Percentiles rank a stretch among this genome's conserved stretches.
phyloP scores from a whole-genome alignment of 2,888 invertebrate species.

The Zelleria hepariella region DNA sequence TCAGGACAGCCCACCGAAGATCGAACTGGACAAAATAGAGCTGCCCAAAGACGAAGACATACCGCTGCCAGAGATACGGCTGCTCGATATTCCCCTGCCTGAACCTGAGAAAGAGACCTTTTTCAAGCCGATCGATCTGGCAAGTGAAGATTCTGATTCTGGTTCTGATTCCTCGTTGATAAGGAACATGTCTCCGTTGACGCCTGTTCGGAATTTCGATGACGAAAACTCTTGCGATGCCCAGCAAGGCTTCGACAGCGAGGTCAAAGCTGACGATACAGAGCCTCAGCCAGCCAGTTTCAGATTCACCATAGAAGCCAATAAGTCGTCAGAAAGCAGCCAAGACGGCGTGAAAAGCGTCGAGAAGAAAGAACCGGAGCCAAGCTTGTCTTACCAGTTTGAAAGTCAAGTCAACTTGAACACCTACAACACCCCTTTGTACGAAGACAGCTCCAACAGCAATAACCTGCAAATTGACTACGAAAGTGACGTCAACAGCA shows the following conservation, averaged over 20 bases:
- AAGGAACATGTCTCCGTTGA: slow-evolving; percentile 63
- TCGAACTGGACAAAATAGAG: slow-evolving; percentile 44
- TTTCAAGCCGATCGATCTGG: slow-evolving; percentile 38
- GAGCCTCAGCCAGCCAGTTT: slow-evolving; percentile 27
- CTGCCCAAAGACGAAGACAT: slow-evolving; percentile 39
- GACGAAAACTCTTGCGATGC: slow-evolving; percentile 65
- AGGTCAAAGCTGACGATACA: slow-evolving; percentile 26
- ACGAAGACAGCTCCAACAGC: slow-evolving; percentile 63
- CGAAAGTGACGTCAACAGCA: slow-evolving; percentile 63
- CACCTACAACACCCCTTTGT: slow-evolving; percentile 48
- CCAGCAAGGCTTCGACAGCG: slow-evolving; percentile 55
- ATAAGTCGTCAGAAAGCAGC: slow-evolving; percentile 36
- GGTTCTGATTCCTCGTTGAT: slow-evolving; percentile 56
- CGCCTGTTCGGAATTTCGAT: slow-evolving; percentile 59
- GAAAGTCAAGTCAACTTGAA: slow-evolving; percentile 54
- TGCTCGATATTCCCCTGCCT: slow-evolving; percentile 38
- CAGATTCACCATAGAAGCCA: slow-evolving; percentile 52
- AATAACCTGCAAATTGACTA: slow-evolving; percentile 60
- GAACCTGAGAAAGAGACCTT: slow-evolving; percentile 35
- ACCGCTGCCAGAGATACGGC: slow-evolving; percentile 19
- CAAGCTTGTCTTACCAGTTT: slow-evolving; percentile 44
- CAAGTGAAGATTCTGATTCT: slow-evolving; percentile 51
- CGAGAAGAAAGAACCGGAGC: slow-evolving; percentile 41
- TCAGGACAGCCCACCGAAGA: slow-evolving; percentile 60
- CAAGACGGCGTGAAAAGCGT: slow-evolving; percentile 26